Percentiles rank a stretch among this genome's conserved stretches.
Conservation (phyloP, 2,888 invertebrate genomes). For the Antheraea yamamai region DNA sequence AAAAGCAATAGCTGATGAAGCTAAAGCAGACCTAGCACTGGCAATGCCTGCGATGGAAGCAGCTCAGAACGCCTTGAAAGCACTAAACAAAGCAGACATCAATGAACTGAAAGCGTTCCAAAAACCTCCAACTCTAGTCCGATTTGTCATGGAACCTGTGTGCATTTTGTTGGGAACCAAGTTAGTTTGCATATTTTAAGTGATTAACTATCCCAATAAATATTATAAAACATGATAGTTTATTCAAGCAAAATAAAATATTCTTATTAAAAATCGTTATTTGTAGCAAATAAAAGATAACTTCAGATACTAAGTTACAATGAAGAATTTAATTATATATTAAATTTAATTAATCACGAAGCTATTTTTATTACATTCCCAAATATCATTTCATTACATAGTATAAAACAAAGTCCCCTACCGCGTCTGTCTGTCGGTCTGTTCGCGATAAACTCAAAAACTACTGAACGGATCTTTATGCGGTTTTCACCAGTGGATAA, state of each 20-base stretch:
- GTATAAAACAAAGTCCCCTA: too few relatives aligned
- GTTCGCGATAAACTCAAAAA: too few relatives aligned
- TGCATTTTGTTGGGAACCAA: slow-evolving; percentile 91
- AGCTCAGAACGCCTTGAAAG: slow-evolving; percentile 91
- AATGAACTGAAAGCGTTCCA: slow-evolving; percentile 94
- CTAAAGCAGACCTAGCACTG: slow-evolving; percentile 92
- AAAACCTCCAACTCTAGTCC: slow-evolving; percentile 92
- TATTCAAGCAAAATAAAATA: neutral
- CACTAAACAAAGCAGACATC: slow-evolving; percentile 94
- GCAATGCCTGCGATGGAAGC: slow-evolving; percentile 94
- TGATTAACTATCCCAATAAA: neutral
- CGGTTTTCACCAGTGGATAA: too few relatives aligned
- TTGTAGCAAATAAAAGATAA: neutral
- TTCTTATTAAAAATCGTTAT: neutral
- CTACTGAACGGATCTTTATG: too few relatives aligned
- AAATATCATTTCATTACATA: too few relatives aligned
- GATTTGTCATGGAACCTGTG: slow-evolving; percentile 95
- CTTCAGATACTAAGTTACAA: neutral
- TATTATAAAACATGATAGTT: neutral
- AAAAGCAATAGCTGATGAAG: slow-evolving; percentile 91
- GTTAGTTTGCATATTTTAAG: slow-evolving; percentile 73
- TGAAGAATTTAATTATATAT: neutral
- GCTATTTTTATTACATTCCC: neutral
- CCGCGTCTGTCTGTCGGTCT: too few relatives aligned
- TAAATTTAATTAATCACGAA: neutral